These are phyloP conservation scores for Calcarius lapponicus DNA, from an alignment of 2,797 vertebrate genomes.

Conservation along the genomic window DNA sequence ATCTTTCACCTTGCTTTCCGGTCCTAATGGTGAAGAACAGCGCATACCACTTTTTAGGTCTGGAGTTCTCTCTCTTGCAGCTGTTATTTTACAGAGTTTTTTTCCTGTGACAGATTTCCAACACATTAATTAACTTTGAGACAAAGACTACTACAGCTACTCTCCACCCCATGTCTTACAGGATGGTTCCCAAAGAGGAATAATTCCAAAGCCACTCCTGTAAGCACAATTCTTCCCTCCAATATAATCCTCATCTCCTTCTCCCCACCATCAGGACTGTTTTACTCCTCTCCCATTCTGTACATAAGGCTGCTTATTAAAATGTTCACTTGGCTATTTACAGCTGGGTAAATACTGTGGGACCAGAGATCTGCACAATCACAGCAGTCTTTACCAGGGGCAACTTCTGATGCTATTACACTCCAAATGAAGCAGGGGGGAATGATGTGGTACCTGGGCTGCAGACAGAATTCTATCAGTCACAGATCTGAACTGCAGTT, in stretches of 20 bases:
- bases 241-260: neutral
- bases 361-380: neutral
- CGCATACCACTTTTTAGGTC: neutral
- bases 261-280: neutral
- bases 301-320: neutral
- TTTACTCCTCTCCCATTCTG: neutral
- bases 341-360: neutral
- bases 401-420: neutral
- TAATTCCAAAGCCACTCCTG: neutral
- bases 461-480: neutral
- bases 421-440: neutral
- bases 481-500: neutral
- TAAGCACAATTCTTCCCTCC: neutral
- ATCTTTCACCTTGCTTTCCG: slow-evolving; percentile 67
- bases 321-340: neutral
- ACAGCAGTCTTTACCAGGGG: neutral
- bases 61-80: slow-evolving; percentile 64
- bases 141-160: neutral
- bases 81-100: slow-evolving; percentile 63
- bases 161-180: neutral
- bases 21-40: slow-evolving; percentile 32
- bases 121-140: slow-evolving; percentile 25
- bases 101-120: slow-evolving; percentile 69
- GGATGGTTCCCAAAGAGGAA: neutral
- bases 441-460: neutral